phyloP scores from a whole-genome alignment of 1,140 invertebrate genomes.

The Adoxophyes honmai region DNA sequence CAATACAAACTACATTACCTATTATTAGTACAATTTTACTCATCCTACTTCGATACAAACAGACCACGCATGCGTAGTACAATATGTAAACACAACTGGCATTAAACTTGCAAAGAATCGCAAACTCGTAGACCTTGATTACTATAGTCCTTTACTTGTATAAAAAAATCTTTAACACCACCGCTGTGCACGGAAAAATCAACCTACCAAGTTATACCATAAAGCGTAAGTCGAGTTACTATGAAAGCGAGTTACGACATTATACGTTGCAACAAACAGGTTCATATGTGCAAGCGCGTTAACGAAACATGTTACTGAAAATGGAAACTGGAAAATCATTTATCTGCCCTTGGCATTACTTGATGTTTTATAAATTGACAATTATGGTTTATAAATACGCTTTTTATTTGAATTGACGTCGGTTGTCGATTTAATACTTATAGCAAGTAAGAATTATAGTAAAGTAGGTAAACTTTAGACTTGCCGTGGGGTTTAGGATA shows the following conservation, averaged over 20 bases:
- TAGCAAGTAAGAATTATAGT: no score
- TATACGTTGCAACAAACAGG: neutral
- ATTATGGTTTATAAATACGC: slow-evolving; percentile 2
- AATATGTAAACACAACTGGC: slow-evolving; percentile 43
- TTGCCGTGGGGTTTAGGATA: no score
- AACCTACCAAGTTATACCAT: slow-evolving; percentile 10
- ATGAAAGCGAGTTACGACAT: neutral
- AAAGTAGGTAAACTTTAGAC: no score
- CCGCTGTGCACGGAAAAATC: slow-evolving; percentile 16
- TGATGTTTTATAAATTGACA: slow-evolving; percentile 22
- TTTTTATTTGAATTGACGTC: no score
- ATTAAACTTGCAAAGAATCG: slow-evolving; percentile 44
- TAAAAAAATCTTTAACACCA: neutral
- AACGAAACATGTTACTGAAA: slow-evolving; percentile 60
- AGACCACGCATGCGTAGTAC: neutral
- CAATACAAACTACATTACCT: no score
- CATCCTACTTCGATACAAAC: neutral
- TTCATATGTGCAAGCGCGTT: slow-evolving; percentile 25
- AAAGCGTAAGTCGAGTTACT: neutral
- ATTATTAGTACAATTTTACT: no score
- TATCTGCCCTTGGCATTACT: slow-evolving; percentile 60
- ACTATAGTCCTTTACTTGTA: slow-evolving; percentile 25
- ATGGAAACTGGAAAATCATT: slow-evolving; percentile 66
- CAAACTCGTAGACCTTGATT: slow-evolving; percentile 41
- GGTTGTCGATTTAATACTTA: no score